These are phyloP conservation scores for Sorex araneus DNA, from an alignment of 2,113 vertebrate species.

Conservation along the genomic window DNA sequence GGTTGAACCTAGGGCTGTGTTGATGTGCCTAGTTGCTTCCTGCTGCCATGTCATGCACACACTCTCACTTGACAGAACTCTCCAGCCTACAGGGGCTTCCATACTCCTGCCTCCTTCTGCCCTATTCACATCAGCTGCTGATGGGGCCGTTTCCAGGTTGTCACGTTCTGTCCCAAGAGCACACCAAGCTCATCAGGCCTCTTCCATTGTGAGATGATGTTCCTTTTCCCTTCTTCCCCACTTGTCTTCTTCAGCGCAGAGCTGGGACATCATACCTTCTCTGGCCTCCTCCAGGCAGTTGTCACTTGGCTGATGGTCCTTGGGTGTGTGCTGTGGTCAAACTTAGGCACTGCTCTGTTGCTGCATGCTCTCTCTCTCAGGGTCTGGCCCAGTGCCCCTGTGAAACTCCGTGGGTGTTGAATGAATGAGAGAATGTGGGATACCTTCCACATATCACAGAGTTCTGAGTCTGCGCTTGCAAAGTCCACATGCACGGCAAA, in stretches of 20 bases:
- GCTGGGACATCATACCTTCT: neutral
- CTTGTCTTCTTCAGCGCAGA: neutral
- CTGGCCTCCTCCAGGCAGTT: neutral
- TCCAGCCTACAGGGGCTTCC: neutral
- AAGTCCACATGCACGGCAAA: neutral
- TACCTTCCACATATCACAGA: neutral
- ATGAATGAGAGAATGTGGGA: neutral
- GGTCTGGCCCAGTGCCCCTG: neutral
- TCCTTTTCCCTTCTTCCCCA: neutral
- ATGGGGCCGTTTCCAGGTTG: neutral
- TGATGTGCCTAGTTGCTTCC: neutral
- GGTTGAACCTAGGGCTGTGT: too few relatives aligned
- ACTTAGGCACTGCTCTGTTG: neutral
- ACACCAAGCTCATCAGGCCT: fast-evolving
- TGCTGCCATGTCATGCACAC: too few relatives aligned
- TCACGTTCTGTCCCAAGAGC: too few relatives aligned
- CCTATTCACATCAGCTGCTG: neutral
- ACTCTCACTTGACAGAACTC: neutral
- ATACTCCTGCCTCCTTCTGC: neutral
- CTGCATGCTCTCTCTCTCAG: neutral
- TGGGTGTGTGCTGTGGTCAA: neutral
- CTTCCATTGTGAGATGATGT: neutral
- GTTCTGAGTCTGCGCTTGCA: neutral
- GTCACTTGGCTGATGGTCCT: neutral
- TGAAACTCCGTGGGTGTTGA: constrained; percentile 24